Percentiles rank a stretch among this genome's conserved stretches.
phyloP scores from a whole-genome alignment of 1,140 invertebrate genomes.

The Euura lappo region DNA sequence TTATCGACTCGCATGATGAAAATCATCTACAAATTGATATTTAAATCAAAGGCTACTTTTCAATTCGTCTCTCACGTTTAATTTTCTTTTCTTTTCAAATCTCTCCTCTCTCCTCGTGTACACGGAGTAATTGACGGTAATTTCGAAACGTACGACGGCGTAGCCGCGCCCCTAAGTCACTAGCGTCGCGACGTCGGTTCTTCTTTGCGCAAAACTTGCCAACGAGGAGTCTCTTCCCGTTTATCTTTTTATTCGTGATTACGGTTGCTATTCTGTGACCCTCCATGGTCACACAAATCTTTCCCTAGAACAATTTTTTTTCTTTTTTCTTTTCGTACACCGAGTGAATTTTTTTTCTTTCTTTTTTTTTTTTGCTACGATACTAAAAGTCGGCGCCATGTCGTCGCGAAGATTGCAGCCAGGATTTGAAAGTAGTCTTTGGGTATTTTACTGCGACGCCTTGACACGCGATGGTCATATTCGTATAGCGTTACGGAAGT shows the following conservation, averaged over 20 bases:
- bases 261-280: no score
- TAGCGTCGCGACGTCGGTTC: background rate
- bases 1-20: no score
- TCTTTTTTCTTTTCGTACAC: background rate
- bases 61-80: background rate
- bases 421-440: no score
- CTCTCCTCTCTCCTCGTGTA: background rate
- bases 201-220: background rate
- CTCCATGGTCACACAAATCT: background rate
- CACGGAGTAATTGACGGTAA: background rate
- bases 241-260: background rate
- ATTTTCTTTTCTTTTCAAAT: background rate
- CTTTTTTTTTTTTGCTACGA: no score
- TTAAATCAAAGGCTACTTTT: no score
- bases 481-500: no score
- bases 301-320: background rate
- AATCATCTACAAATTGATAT: no score
- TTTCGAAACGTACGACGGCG: background rate
- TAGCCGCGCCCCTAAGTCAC: background rate
- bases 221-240: background rate
- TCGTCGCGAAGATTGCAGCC: no score
- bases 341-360: no score
- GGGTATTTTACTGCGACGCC: no score
- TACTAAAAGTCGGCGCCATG: no score
- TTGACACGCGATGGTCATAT: no score